Evolutionary conservation across 1,140 invertebrate species (phyloP).

Genomic region (Zaprionus capensis): DNA sequence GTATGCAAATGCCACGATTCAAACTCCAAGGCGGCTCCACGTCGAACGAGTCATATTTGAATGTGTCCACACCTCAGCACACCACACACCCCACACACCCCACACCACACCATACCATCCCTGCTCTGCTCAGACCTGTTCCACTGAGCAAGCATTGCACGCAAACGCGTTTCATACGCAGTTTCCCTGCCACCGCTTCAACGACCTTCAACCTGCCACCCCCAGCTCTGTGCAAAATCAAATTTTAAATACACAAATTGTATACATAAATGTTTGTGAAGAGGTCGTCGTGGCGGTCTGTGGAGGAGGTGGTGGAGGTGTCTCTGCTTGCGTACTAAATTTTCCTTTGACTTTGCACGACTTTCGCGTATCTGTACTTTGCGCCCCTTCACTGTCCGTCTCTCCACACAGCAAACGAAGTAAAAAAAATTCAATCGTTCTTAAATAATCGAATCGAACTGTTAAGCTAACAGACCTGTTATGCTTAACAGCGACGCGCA

Average conservation of each 20-base stretch:
- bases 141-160: neutral
- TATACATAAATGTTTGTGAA: constrained; percentile 52
- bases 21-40: constrained; percentile 29
- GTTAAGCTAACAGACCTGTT: constrained; percentile 1
- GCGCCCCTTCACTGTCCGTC: neutral
- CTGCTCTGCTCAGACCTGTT: neutral
- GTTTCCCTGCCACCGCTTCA: neutral
- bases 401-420: neutral
- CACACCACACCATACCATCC: neutral
- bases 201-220: neutral
- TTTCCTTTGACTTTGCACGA: constrained; percentile 75
- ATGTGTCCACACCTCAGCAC: constrained; percentile 21
- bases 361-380: constrained; percentile 66
- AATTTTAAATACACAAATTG: constrained; percentile 54
- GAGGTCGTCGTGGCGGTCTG: constrained; percentile 6
- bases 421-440: constrained; percentile 11
- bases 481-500: neutral
- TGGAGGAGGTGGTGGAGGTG: constrained; percentile 21
- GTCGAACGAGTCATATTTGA: constrained; percentile 44
- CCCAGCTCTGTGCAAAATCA: constrained; percentile 8
- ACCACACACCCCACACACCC: neutral
- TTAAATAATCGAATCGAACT: constrained; percentile 1
- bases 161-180: constrained; percentile 12
- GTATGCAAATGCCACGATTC: constrained; percentile 9
- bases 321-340: constrained; percentile 59